Percentiles rank a stretch among this genome's conserved stretches.
Conservation (phyloP, 2,888 invertebrate species). For the Epinotia nisella region DNA sequence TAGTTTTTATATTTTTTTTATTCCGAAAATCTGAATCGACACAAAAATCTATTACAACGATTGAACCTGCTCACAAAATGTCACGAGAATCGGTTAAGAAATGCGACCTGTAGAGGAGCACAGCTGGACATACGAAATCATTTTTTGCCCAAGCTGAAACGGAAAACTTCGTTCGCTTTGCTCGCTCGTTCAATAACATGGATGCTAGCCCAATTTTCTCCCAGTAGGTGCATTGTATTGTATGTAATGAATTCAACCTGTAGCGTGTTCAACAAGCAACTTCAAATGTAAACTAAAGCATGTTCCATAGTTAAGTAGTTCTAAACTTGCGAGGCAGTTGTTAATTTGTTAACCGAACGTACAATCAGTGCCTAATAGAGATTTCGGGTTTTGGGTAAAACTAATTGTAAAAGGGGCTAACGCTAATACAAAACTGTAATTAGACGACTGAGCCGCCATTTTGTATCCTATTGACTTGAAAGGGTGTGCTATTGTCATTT, state of each 20-base stretch:
- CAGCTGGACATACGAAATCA: too few relatives aligned
- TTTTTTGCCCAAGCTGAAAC: too few relatives aligned
- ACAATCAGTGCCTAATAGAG: neutral
- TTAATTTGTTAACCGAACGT: conserved; percentile 14
- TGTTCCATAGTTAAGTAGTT: neutral
- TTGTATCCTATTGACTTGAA: neutral
- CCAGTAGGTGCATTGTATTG: neutral
- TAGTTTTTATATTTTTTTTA: too few relatives aligned
- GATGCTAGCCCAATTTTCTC: neutral
- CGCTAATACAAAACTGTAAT: conserved; percentile 2
- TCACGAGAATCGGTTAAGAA: too few relatives aligned
- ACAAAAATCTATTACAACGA: too few relatives aligned
- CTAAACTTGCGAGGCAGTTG: conserved; percentile 6
- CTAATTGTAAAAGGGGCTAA: neutral
- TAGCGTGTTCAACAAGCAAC: neutral
- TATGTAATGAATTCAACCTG: conserved; percentile 4
- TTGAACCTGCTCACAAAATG: too few relatives aligned
- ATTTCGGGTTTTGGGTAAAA: neutral
- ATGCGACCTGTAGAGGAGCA: too few relatives aligned
- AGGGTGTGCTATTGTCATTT: too few relatives aligned
- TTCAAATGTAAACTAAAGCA: conserved; percentile 1
- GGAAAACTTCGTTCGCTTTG: too few relatives aligned
- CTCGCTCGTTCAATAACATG: too few relatives aligned
- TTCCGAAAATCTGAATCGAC: too few relatives aligned
- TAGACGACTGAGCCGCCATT: neutral